These are phyloP conservation scores for Galeopterus variegatus DNA, from an alignment of 2,113 vertebrate species.

Conservation along the genomic window DNA sequence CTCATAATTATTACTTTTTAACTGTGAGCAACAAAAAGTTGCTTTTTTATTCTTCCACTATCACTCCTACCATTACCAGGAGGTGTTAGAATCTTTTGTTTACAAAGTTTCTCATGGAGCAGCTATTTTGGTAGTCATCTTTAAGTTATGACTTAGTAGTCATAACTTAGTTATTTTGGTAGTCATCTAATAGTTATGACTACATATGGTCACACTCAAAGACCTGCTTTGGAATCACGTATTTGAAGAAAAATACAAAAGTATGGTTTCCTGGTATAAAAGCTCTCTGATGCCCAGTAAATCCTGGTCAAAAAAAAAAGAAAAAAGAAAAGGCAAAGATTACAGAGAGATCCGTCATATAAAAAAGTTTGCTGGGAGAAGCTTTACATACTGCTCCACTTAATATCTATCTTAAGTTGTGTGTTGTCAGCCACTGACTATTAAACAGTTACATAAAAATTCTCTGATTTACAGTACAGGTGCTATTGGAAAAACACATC, in stretches of 20 bases:
- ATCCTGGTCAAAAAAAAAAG: neutral
- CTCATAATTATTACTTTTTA: neutral
- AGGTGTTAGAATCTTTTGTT: neutral
- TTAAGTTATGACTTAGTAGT: too few species aligned
- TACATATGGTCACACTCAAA: neutral
- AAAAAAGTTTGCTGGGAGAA: neutral
- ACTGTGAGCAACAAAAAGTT: neutral
- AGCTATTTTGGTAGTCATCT: neutral
- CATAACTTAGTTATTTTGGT: neutral
- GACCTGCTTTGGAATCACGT: neutral
- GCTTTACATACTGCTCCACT: neutral
- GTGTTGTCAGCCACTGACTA: conserved; percentile 48
- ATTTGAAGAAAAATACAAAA: neutral
- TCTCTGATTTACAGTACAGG: conserved; percentile 31
- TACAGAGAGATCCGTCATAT: neutral
- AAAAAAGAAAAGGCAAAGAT: neutral
- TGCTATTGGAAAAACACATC: conserved; percentile 69
- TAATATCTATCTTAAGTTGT: neutral
- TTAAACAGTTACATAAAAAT: conserved; percentile 10
- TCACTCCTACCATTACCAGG: neutral
- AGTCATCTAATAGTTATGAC: neutral
- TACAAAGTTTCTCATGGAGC: neutral
- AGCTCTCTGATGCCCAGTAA: neutral
- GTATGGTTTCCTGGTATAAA: neutral
- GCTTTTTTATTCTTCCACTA: neutral